phyloP scores from a whole-genome alignment of 2,888 invertebrate species.

The Notodonta dromedarius region DNA sequence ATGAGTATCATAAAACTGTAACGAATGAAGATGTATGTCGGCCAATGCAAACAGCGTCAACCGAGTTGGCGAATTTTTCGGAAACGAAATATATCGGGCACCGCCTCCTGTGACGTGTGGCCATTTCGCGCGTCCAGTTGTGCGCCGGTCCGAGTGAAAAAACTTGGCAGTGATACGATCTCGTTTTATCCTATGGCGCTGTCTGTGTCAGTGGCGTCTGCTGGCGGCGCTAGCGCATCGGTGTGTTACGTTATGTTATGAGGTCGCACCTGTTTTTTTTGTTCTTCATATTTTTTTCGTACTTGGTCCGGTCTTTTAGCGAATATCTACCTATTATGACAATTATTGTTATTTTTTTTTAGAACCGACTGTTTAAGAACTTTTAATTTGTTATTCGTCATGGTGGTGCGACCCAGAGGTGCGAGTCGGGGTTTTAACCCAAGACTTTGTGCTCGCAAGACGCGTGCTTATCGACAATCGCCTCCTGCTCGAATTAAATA shows the following conservation, averaged over 20 bases:
- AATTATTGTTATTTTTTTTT: background rate
- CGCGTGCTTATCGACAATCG: too few species aligned
- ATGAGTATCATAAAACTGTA: background rate
- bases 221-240: slow-evolving; percentile 46
- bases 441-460: too few species aligned
- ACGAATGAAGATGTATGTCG: background rate
- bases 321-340: background rate
- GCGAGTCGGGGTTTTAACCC: slow-evolving; percentile 28
- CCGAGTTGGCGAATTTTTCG: slow-evolving; percentile 11
- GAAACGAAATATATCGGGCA: slow-evolving; percentile 27
- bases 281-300: slow-evolving; percentile 3
- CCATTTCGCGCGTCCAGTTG: slow-evolving; percentile 57
- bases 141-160: slow-evolving; percentile 57
- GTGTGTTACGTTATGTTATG: slow-evolving; percentile 15
- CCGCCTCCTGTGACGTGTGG: slow-evolving; percentile 51
- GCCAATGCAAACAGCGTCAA: slow-evolving; percentile 10
- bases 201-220: slow-evolving; percentile 56
- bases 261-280: slow-evolving; percentile 17
- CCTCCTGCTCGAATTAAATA: too few species aligned
- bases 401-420: slow-evolving; percentile 42
- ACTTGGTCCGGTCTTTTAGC: background rate
- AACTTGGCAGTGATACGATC: slow-evolving; percentile 68
- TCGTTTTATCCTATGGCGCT: slow-evolving; percentile 67
- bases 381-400: slow-evolving; percentile 51
- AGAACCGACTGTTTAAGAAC: slow-evolving; percentile 27